A percentile compares a stretch with the other conserved stretches of the same genome.
Conservation (phyloP, 2,888 invertebrate species). For the Anarsia innoxiella region DNA sequence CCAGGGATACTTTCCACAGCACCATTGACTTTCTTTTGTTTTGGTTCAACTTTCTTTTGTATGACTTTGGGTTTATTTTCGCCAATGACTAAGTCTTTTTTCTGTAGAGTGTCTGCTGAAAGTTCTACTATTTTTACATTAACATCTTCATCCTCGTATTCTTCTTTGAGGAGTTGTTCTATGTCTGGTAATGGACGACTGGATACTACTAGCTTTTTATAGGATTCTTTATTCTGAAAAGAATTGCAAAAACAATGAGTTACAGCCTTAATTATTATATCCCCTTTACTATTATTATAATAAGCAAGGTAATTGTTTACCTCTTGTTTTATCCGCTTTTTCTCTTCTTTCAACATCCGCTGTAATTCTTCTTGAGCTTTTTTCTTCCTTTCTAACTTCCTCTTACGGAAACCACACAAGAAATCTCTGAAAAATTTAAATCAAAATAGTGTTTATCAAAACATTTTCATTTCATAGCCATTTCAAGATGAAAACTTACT, state of each 20-base stretch:
- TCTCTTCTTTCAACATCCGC: slow-evolving; percentile 82
- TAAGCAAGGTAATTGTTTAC: slow-evolving; percentile 49
- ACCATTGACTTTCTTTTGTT: slow-evolving; percentile 27
- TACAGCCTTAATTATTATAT: too few species aligned
- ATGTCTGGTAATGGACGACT: slow-evolving; percentile 81
- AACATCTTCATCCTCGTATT: slow-evolving; percentile 85
- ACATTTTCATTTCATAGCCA: neutral
- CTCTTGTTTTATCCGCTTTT: slow-evolving; percentile 83
- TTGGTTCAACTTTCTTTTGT: slow-evolving; percentile 21
- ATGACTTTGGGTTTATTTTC: slow-evolving; percentile 73
- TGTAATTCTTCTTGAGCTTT: slow-evolving; percentile 84
- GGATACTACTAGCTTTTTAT: slow-evolving; percentile 83
- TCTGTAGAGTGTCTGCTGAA: slow-evolving; percentile 80
- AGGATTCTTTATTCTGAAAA: slow-evolving; percentile 78
- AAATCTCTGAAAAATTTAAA: slow-evolving; percentile 80
- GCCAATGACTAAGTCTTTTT: slow-evolving; percentile 83
- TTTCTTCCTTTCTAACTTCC: slow-evolving; percentile 84
- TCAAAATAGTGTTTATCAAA: neutral
- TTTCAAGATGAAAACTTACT: slow-evolving; percentile 31
- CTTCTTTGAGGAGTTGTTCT: slow-evolving; percentile 79
- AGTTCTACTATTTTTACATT: slow-evolving; percentile 86
- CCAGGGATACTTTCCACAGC: slow-evolving; percentile 46
- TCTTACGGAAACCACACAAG: slow-evolving; percentile 86
- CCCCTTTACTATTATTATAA: too few species aligned
- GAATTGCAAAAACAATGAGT: too few species aligned